A percentile compares a stretch with the other conserved stretches of the same genome.
phyloP scores from a whole-genome alignment of 2,888 invertebrate genomes.

The Eudasyphora cyanicolor region DNA sequence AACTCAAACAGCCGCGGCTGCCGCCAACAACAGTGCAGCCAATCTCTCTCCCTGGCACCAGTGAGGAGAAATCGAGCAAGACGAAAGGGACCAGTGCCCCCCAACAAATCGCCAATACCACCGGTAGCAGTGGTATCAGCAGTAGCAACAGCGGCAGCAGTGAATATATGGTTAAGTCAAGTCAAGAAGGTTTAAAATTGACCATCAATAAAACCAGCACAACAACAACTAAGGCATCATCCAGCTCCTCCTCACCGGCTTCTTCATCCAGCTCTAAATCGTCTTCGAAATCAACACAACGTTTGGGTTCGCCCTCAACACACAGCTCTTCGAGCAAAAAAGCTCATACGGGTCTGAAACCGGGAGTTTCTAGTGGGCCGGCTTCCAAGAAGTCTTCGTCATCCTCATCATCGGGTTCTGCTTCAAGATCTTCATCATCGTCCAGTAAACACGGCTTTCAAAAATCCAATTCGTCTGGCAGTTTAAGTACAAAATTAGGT shows the following conservation, averaged over 20 bases:
- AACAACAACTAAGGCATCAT: conserved; percentile 32
- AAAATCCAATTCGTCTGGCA: conserved; percentile 79
- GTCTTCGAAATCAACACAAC: conserved; percentile 78
- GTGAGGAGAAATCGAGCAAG: conserved; percentile 46
- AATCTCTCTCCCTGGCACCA: conserved; percentile 66
- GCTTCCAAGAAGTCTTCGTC: conserved; percentile 85
- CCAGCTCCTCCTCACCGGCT: conserved; percentile 27
- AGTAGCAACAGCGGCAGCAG: conserved; percentile 71
- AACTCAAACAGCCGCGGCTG: conserved; percentile 57
- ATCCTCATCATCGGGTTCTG: conserved; percentile 50
- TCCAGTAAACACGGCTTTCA: conserved; percentile 76
- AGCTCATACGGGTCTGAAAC: conserved; percentile 90
- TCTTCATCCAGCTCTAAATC: conserved; percentile 44
- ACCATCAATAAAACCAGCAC: conserved; percentile 91
- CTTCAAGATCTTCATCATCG: conserved; percentile 23
- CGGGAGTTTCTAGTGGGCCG: conserved; percentile 92
- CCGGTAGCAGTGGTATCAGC: conserved; percentile 55
- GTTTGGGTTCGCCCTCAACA: conserved; percentile 77
- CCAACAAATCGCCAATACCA: neutral
- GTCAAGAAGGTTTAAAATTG: conserved; percentile 92
- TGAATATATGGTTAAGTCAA: conserved; percentile 94
- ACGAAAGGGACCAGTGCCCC: conserved; percentile 25
- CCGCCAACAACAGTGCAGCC: conserved; percentile 56
- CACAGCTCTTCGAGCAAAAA: conserved; percentile 78
- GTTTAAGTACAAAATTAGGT: conserved; percentile 73